phyloP scores from a whole-genome alignment of 2,888 invertebrate species.

The Drosophila koepferae region DNA sequence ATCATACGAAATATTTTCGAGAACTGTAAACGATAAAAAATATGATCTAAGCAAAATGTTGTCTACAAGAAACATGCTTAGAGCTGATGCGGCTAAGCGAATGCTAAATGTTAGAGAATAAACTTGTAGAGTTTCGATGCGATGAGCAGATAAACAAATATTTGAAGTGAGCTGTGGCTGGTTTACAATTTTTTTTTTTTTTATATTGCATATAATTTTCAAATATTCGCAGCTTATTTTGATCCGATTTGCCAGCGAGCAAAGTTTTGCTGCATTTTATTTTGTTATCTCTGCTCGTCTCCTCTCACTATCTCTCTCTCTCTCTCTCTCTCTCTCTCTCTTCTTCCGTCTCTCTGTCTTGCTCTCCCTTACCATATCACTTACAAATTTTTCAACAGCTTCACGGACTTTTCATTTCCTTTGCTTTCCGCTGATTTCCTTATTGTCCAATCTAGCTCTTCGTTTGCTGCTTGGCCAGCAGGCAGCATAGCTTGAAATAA shows the following conservation, averaged over 20 bases:
- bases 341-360: background rate
- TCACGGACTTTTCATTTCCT: constrained; percentile 1
- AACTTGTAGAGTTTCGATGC: too few species aligned
- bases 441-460: background rate
- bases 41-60: background rate
- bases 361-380: background rate
- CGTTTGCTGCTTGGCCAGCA: background rate
- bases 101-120: background rate
- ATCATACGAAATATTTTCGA: constrained; percentile 24
- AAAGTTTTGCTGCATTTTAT: background rate
- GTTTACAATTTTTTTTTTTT: too few species aligned
- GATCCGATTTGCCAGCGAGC: background rate
- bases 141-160: too few species aligned
- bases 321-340: background rate
- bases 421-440: constrained; percentile 4
- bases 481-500: too few species aligned
- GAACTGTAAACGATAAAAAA: too few species aligned
- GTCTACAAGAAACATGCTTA: too few species aligned
- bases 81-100: too few species aligned
- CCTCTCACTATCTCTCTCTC: background rate
- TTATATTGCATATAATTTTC: background rate
- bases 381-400: background rate
- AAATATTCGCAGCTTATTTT: background rate
- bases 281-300: background rate
- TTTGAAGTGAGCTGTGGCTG: too few species aligned